Conservation (phyloP, 2,888 invertebrate genomes). For the Brachycybe producta region DNA sequence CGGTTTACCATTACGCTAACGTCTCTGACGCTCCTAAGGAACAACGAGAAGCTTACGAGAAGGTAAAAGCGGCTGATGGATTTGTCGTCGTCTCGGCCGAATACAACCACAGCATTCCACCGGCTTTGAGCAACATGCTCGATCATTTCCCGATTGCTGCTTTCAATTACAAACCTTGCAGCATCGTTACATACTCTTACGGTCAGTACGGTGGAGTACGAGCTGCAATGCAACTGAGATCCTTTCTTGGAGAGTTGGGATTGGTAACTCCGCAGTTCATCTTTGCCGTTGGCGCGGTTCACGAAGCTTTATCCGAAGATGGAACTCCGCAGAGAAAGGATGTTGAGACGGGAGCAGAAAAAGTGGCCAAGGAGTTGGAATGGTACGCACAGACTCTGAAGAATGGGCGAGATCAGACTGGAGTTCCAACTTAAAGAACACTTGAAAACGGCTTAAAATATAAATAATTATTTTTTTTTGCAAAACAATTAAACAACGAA, state of each 20-base stretch:
- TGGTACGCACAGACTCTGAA: slow-evolving; percentile 35
- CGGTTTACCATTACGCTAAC: slow-evolving; percentile 29
- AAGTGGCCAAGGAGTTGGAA: slow-evolving; percentile 32
- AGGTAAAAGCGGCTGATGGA: slow-evolving; percentile 32
- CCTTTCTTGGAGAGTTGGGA: slow-evolving; percentile 32
- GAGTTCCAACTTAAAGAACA: background rate
- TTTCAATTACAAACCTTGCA: slow-evolving; percentile 32
- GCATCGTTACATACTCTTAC: slow-evolving; percentile 30
- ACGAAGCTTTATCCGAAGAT: slow-evolving; percentile 29
- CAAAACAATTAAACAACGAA: too few relatives aligned
- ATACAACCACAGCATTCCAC: slow-evolving; percentile 36
- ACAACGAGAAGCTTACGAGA: slow-evolving; percentile 27
- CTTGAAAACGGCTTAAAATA: too few relatives aligned
- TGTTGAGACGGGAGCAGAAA: slow-evolving; percentile 26
- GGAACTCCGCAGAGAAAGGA: slow-evolving; percentile 28
- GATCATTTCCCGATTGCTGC: slow-evolving; percentile 36
- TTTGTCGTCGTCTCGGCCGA: slow-evolving; percentile 35
- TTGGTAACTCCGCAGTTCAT: slow-evolving; percentile 32
- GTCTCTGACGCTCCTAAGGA: slow-evolving; percentile 27
- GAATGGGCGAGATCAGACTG: background rate
- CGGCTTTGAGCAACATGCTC: slow-evolving; percentile 37
- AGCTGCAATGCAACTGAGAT: slow-evolving; percentile 32
- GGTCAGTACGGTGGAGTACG: slow-evolving; percentile 34
- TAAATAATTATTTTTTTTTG: too few relatives aligned
- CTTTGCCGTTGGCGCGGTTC: slow-evolving; percentile 31